These are phyloP conservation scores for Chaetodon trifasciatus DNA, from an alignment of 2,797 vertebrate species.

Conservation along the genomic window DNA sequence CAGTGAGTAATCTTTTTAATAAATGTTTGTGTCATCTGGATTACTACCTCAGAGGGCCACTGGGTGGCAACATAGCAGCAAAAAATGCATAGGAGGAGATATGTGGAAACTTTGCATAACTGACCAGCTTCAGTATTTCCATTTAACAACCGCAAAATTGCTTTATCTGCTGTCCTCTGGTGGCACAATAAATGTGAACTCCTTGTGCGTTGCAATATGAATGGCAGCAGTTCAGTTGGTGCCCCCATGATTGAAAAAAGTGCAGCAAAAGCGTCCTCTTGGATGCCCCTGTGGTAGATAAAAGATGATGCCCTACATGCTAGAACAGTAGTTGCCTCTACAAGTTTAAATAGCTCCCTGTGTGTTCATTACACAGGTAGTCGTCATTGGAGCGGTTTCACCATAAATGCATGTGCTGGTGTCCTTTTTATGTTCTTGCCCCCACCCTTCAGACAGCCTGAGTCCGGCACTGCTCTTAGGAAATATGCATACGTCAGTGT, in stretches of 20 bases:
- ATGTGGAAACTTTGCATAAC: not conserved
- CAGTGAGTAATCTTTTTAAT: not conserved
- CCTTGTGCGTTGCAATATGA: no score
- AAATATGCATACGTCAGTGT: not conserved
- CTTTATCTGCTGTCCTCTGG: not conserved
- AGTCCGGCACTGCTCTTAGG: not conserved
- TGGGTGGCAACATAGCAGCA: slow-evolving; percentile 66
- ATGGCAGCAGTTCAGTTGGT: no score
- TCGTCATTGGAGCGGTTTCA: not conserved
- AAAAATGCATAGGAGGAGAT: not conserved
- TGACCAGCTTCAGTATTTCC: not conserved
- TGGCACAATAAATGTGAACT: no score
- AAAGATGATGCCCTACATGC: no score
- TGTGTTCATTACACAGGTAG: not conserved
- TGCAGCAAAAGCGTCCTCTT: no score
- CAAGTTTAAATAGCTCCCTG: not conserved
- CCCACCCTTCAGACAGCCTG: not conserved
- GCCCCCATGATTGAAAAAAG: no score
- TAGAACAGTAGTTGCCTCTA: not conserved
- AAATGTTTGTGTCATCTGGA: not conserved
- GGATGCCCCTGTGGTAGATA: no score
- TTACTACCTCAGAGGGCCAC: slow-evolving; percentile 29
- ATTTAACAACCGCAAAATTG: not conserved
- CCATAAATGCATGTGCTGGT: not conserved
- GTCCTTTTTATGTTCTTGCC: not conserved